Percentiles rank a stretch among this genome's conserved stretches.
phyloP scores from a whole-genome alignment of 2,113 vertebrate species.

The Mormoops blainvillei region DNA sequence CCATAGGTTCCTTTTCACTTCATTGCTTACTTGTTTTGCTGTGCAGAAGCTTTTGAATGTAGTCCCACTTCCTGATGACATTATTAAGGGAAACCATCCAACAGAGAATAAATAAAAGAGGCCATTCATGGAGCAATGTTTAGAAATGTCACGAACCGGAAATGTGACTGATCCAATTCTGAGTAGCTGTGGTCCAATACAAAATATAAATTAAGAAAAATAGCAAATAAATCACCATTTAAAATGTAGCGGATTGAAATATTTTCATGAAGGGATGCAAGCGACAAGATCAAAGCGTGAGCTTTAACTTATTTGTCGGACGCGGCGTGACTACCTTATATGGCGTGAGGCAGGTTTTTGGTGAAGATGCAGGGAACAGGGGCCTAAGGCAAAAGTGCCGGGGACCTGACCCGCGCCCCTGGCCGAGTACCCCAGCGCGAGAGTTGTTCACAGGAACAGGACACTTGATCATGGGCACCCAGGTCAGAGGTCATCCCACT shows the following conservation, averaged over 20 bases:
- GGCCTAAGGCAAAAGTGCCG: neutral
- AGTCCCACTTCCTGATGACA: neutral
- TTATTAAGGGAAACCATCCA: neutral
- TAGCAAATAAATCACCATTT: neutral
- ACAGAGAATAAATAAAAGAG: neutral
- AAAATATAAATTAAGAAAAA: slow-evolving; percentile 2
- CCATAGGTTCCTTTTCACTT: neutral
- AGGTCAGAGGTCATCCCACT: neutral
- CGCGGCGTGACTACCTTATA: too few relatives aligned
- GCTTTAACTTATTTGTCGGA: neutral
- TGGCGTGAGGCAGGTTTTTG: neutral
- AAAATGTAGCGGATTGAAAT: neutral
- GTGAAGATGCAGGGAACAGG: neutral
- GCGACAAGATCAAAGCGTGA: too few relatives aligned
- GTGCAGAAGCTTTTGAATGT: neutral
- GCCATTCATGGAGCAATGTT: neutral
- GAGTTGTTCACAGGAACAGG: neutral
- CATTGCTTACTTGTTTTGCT: neutral
- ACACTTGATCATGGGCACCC: neutral
- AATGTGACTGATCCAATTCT: neutral
- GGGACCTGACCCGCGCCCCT: rapidly evolving
- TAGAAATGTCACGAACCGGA: neutral
- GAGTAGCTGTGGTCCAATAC: neutral
- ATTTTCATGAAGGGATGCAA: neutral
- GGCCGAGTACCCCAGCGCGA: neutral